phyloP scores from a whole-genome alignment of 2,888 invertebrate species.

The Idaea biselata region DNA sequence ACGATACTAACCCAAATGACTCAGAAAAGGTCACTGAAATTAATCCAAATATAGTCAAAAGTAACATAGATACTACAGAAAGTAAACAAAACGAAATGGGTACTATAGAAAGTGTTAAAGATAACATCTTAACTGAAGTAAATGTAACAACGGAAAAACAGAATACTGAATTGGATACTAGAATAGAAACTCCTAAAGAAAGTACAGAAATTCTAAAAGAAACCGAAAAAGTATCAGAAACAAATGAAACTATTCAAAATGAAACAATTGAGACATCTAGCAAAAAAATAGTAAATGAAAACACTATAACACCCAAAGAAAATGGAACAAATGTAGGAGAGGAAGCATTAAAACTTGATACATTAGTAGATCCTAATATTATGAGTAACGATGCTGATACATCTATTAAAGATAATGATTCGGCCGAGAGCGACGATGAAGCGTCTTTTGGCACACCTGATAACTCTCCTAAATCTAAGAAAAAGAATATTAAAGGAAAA shows the following conservation, averaged over 20 bases:
- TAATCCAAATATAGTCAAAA: constrained; percentile 11
- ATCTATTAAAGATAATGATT: constrained; percentile 46
- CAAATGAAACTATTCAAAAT: not conserved
- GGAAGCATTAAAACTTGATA: not conserved
- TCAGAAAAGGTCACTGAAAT: constrained; percentile 42
- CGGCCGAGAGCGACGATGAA: constrained; percentile 69
- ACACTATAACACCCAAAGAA: constrained; percentile 10
- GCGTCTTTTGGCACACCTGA: constrained; percentile 73
- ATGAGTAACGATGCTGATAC: constrained; percentile 29
- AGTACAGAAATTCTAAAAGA: constrained; percentile 14
- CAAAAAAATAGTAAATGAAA: not conserved
- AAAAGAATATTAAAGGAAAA: constrained; percentile 65
- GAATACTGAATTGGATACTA: constrained; percentile 11
- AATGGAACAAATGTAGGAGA: constrained; percentile 4
- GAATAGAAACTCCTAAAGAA: constrained; percentile 14
- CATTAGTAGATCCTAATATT: not conserved
- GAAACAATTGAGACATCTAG: not conserved
- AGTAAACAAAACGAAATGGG: constrained; percentile 19
- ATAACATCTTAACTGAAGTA: constrained; percentile 5
- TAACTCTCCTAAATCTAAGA: constrained; percentile 63
- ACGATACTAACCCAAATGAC: constrained; percentile 49
- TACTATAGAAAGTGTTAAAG: constrained; percentile 12
- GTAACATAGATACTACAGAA: constrained; percentile 14
- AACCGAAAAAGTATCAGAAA: not conserved
- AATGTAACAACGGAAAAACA: constrained; percentile 13